Percentiles rank a stretch among this genome's conserved stretches.
phyloP scores from a whole-genome alignment of 2,797 vertebrate genomes.

The Selene dorsalis region DNA sequence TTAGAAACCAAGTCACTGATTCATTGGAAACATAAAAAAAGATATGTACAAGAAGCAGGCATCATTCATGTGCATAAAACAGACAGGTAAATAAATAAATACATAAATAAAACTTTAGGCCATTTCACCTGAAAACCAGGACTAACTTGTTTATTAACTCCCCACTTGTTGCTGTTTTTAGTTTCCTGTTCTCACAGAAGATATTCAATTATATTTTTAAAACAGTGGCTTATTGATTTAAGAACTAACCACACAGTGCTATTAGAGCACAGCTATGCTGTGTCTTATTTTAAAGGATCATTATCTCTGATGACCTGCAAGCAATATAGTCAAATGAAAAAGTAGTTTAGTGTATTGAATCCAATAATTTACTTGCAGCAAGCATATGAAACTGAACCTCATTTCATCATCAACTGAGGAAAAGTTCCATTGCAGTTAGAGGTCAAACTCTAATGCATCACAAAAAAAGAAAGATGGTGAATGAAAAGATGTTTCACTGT shows the following conservation, averaged over 20 bases:
- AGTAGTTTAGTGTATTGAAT: too few relatives aligned
- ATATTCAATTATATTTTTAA: neutral
- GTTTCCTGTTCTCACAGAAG: neutral
- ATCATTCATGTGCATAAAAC: slow-evolving; percentile 35
- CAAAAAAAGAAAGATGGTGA: too few relatives aligned
- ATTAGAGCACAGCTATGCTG: too few relatives aligned
- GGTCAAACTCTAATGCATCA: too few relatives aligned
- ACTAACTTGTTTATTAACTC: neutral
- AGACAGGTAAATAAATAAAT: slow-evolving; percentile 12
- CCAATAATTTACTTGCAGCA: too few relatives aligned
- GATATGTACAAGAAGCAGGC: slow-evolving; percentile 46
- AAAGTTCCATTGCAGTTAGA: too few relatives aligned
- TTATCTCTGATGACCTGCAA: too few relatives aligned
- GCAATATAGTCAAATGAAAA: too few relatives aligned
- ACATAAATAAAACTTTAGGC: neutral
- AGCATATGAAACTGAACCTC: too few relatives aligned
- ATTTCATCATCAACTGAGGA: too few relatives aligned
- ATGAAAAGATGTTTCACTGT: too few relatives aligned
- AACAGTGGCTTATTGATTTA: neutral
- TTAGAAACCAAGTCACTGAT: slow-evolving; percentile 28
- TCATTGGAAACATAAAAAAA: slow-evolving; percentile 22
- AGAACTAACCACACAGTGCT: neutral
- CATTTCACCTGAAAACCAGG: neutral
- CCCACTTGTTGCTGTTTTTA: neutral
- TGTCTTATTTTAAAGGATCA: too few relatives aligned